Evolutionary conservation across 2,888 invertebrate species (phyloP).

Genomic region (Drosophila nigritarsus): DNA sequence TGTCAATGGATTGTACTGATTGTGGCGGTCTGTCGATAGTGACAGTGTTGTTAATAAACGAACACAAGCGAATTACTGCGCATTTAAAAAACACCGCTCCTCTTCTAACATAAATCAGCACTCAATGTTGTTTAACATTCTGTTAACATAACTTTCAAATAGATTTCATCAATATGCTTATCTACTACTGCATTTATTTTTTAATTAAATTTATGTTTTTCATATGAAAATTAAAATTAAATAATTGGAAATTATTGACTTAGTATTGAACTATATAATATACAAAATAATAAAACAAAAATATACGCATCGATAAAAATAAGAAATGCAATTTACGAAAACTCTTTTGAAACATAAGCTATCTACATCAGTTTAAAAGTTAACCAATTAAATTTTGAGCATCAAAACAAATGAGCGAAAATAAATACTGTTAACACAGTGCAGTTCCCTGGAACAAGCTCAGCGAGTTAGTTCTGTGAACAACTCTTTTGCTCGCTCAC

Average conservation of each 20-base stretch:
- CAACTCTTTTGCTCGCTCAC: constrained; percentile 38
- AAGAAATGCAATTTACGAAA: background rate
- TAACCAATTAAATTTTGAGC: background rate
- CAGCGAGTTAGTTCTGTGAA: constrained; percentile 25
- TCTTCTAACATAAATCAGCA: background rate
- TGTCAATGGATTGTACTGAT: background rate
- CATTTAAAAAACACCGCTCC: constrained; percentile 6
- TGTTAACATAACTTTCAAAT: background rate
- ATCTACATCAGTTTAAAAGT: background rate
- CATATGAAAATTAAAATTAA: background rate
- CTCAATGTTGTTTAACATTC: background rate
- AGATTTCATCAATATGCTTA: background rate
- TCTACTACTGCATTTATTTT: background rate
- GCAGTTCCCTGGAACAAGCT: constrained; percentile 32
- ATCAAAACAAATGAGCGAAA: background rate
- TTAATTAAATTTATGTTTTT: background rate
- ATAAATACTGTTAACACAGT: constrained; percentile 11
- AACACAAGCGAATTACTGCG: background rate
- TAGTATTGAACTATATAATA: background rate
- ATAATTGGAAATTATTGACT: background rate
- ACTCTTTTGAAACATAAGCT: background rate
- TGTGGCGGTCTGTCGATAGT: constrained; percentile 44
- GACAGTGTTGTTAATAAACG: background rate
- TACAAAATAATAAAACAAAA: background rate
- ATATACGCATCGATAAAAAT: background rate